Percentiles rank a stretch among this genome's conserved stretches.
Evolutionary conservation across 2,888 invertebrate genomes (phyloP).

Genomic region (Chesias legatella): DNA sequence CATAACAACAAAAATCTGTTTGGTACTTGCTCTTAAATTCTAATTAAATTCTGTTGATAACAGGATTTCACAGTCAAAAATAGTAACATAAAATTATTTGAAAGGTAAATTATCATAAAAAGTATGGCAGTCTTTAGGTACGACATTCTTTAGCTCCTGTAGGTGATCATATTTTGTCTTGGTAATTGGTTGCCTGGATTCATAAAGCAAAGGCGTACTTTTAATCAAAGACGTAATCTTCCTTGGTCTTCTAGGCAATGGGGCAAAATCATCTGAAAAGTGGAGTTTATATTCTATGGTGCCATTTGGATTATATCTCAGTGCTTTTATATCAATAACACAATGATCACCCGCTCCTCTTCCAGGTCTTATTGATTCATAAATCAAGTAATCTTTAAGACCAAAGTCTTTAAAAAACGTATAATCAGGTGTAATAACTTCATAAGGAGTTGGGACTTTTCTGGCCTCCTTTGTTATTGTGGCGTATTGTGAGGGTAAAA

Average conservation of each 20-base stretch:
- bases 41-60: no score
- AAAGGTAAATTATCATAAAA: conserved; percentile 23
- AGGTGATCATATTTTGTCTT: conserved; percentile 20
- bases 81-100: no score
- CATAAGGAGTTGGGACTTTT: no score
- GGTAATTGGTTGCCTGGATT: no score
- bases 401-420: conserved; percentile 3
- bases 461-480: conserved; percentile 3
- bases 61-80: conserved; percentile 2
- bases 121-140: conserved; percentile 19
- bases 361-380: conserved; percentile 5
- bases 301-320: no score
- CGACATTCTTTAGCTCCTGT: conserved; percentile 17
- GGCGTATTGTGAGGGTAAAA: conserved; percentile 11
- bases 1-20: no score
- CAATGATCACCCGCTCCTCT: neutral
- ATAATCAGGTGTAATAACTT: neutral
- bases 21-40: no score
- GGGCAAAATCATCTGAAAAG: no score
- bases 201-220: no score
- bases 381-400: neutral
- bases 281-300: no score
- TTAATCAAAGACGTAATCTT: no score
- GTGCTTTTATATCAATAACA: conserved; percentile 1
- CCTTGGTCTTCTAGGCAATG: no score